phyloP scores from a whole-genome alignment of 2,888 invertebrate genomes.

The Cephus nigrinus region DNA sequence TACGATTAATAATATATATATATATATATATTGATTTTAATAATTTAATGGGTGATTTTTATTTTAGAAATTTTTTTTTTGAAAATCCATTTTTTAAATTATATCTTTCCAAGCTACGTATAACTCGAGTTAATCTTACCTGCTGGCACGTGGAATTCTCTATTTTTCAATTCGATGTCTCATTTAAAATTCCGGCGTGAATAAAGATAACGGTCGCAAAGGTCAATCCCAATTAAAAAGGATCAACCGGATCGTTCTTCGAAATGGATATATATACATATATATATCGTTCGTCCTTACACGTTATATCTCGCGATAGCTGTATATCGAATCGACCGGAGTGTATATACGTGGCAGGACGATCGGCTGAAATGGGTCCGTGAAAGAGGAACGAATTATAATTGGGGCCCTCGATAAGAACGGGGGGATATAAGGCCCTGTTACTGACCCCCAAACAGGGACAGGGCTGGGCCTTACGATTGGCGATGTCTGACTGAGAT shows the following conservation, averaged over 20 bases:
- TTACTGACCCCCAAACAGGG: conserved; percentile 13
- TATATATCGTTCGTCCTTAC: conserved; percentile 17
- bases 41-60: too few species aligned
- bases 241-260: not conserved
- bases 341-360: not conserved
- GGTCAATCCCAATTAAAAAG: too few species aligned
- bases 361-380: not conserved
- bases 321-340: not conserved
- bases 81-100: too few species aligned
- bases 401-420: conserved; percentile 18
- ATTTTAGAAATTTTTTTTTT: not conserved
- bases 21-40: not conserved
- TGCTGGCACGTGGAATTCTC: not conserved
- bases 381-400: conserved; percentile 17
- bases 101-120: conserved; percentile 5
- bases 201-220: too few species aligned
- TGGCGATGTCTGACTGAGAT: conserved; percentile 21
- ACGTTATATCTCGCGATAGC: conserved; percentile 1
- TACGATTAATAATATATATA: not conserved
- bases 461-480: conserved; percentile 18
- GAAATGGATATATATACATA: conserved; percentile 6
- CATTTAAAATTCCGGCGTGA: too few species aligned
- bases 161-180: too few species aligned
- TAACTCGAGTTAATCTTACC: conserved; percentile 10
- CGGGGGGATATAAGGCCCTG: conserved; percentile 11